Evolutionary conservation across 2,888 invertebrate species (phyloP).

Genomic region (Thalpophila matura): DNA sequence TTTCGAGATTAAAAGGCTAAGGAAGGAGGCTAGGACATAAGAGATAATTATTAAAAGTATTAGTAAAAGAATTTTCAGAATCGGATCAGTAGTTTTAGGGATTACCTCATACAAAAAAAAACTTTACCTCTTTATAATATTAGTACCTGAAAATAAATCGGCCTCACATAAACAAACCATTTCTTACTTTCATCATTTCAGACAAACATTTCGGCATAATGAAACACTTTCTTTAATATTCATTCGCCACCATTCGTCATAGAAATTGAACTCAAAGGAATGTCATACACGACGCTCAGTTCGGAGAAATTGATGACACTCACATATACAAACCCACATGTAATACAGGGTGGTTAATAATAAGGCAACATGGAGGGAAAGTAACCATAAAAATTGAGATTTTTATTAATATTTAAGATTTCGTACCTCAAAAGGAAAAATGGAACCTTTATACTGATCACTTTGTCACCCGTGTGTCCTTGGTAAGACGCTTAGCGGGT

Average conservation of each 20-base stretch:
- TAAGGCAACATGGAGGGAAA: not conserved
- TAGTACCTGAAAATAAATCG: not conserved
- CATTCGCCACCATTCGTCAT: conserved; percentile 25
- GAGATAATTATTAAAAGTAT: too few relatives aligned
- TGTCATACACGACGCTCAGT: not conserved
- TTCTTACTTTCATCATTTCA: conserved; percentile 23
- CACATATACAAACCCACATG: not conserved
- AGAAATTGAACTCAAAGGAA: conserved; percentile 28
- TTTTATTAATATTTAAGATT: too few relatives aligned
- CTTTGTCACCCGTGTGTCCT: too few relatives aligned
- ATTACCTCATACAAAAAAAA: not conserved
- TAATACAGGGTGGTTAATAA: not conserved
- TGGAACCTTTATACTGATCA: too few relatives aligned
- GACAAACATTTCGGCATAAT: conserved; percentile 34
- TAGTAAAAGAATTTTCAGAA: too few relatives aligned
- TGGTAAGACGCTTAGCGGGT: too few relatives aligned
- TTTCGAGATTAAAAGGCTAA: too few relatives aligned
- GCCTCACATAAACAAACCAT: not conserved
- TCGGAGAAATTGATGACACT: not conserved
- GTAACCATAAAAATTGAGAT: not conserved
- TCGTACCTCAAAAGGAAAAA: too few relatives aligned
- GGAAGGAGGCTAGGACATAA: too few relatives aligned
- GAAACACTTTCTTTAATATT: conserved; percentile 27
- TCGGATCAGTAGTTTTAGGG: too few relatives aligned
- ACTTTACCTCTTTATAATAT: too few relatives aligned